phyloP scores from a whole-genome alignment of 2,113 vertebrate species.

The Morone saxatilis region DNA sequence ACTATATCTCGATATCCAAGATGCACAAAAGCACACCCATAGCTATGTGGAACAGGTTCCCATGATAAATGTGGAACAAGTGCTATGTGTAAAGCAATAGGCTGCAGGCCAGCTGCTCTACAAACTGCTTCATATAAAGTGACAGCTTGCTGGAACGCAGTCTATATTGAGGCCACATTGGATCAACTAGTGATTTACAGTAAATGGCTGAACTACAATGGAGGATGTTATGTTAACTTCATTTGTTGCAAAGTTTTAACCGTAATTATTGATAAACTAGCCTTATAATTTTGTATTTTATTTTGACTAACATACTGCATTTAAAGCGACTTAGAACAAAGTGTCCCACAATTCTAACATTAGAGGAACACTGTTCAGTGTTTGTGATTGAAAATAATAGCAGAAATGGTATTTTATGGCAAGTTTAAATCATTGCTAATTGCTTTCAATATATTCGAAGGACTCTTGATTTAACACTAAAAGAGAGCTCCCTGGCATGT shows the following conservation, averaged over 20 bases:
- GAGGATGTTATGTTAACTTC: conserved; percentile 12
- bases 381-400: neutral
- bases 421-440: neutral
- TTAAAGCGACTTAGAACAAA: neutral
- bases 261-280: conserved; percentile 1
- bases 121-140: conserved; percentile 22
- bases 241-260: conserved; percentile 4
- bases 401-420: neutral
- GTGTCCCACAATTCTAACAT: neutral
- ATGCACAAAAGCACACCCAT: neutral
- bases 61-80: conserved; percentile 21
- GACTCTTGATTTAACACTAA: neutral
- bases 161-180: neutral
- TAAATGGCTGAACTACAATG: conserved; percentile 12
- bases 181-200: conserved; percentile 6
- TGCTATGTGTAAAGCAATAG: conserved; percentile 10
- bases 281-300: neutral
- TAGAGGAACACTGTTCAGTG: neutral
- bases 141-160: conserved; percentile 24
- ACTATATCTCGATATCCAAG: neutral
- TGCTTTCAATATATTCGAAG: neutral
- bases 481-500: neutral
- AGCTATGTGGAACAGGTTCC: neutral
- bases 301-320: neutral
- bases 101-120: conserved; percentile 29